Evolutionary conservation across 2,888 invertebrate species (phyloP).

Genomic region (Phasia obesa): DNA sequence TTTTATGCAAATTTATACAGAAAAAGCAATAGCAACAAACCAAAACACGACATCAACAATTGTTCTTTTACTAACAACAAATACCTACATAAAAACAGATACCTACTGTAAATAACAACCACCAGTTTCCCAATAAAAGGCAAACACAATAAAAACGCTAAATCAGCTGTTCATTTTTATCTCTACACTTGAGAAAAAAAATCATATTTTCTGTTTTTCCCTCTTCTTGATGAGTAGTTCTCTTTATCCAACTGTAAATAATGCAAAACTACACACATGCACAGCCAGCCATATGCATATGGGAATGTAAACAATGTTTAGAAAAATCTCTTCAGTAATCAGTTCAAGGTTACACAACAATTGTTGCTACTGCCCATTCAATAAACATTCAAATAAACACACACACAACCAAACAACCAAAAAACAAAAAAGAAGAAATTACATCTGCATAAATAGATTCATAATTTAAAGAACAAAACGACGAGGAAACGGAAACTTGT

Average conservation of each 20-base stretch:
- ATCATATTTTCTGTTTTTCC: not conserved
- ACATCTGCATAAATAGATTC: not conserved
- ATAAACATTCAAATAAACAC: constrained; percentile 25
- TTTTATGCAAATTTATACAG: constrained; percentile 56
- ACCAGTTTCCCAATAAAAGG: constrained; percentile 12
- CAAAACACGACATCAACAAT: constrained; percentile 52
- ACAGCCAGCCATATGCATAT: not conserved
- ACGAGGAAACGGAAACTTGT: constrained; percentile 58
- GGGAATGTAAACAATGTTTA: not conserved
- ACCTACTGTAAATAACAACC: constrained; percentile 1
- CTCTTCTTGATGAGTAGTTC: not conserved
- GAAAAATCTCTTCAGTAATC: constrained; percentile 22
- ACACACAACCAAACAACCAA: constrained; percentile 3
- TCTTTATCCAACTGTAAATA: constrained; percentile 43
- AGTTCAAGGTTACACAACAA: constrained; percentile 55
- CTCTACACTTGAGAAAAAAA: constrained; percentile 18
- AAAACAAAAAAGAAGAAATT: not conserved
- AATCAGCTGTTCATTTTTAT: constrained; percentile 51
- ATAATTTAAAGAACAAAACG: not conserved
- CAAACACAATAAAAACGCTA: constrained; percentile 11
- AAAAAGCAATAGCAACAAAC: constrained; percentile 34
- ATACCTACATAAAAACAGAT: not conserved
- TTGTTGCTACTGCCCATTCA: constrained; percentile 46
- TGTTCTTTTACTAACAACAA: constrained; percentile 45
- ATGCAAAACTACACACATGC: constrained; percentile 4